A percentile compares a stretch with the other conserved stretches of the same genome.
Conservation (phyloP, 2,888 invertebrate species). For the Rhopalosiphum nymphaeae region DNA sequence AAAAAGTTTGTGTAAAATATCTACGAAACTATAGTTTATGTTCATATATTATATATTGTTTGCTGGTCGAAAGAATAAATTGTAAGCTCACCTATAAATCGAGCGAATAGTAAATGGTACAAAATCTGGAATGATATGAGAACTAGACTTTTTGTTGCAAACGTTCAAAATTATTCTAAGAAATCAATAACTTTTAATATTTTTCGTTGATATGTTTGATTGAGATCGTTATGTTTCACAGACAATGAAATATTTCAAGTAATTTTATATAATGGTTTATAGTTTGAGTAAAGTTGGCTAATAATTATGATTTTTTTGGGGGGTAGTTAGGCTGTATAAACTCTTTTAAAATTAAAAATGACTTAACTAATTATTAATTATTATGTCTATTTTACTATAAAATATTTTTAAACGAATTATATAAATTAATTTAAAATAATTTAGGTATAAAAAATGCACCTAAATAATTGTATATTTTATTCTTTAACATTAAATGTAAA, state of each 20-base stretch:
- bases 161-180: slow-evolving; percentile 1
- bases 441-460: not conserved
- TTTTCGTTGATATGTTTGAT: not conserved
- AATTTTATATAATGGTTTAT: not conserved
- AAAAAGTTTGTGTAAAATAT: slow-evolving; percentile 46
- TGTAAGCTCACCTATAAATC: slow-evolving; percentile 16
- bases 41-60: slow-evolving; percentile 28
- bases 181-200: slow-evolving; percentile 21
- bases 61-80: not conserved
- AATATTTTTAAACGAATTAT: not conserved
- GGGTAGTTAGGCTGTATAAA: not conserved
- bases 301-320: not conserved
- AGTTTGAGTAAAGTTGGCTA: not conserved
- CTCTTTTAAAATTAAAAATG: not conserved
- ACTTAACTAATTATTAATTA: not conserved
- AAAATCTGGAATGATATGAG: slow-evolving; percentile 27
- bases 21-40: slow-evolving; percentile 21
- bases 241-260: not conserved
- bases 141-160: slow-evolving; percentile 15
- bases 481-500: not conserved
- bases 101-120: slow-evolving; percentile 32
- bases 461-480: not conserved
- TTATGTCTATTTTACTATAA: not conserved
- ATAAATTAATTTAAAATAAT: not conserved
- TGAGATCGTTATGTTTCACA: not conserved